Evolutionary conservation across 1,140 invertebrate species (phyloP).

Genomic region (Drosophila bocqueti): DNA sequence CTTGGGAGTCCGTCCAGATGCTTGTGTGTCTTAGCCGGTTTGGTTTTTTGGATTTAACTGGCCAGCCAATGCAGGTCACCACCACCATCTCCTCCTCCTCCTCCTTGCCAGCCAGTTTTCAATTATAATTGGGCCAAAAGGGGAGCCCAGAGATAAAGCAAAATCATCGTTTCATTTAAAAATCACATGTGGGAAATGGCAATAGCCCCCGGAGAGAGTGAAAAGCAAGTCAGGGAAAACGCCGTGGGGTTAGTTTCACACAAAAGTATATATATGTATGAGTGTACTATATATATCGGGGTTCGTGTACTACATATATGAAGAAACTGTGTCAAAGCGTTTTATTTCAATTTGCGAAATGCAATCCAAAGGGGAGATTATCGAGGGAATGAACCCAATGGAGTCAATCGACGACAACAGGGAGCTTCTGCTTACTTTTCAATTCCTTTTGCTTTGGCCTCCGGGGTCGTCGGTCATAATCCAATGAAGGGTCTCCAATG

Average conservation of each 20-base stretch:
- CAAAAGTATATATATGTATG: neutral
- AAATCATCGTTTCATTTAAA: constrained; percentile 67
- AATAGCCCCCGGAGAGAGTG: neutral
- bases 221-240: constrained; percentile 23
- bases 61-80: constrained; percentile 8
- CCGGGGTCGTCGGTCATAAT: neutral
- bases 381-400: constrained; percentile 1
- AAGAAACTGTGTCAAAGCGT: constrained; percentile 56
- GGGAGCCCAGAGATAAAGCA: constrained; percentile 27
- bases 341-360: constrained; percentile 62
- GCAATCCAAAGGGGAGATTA: constrained; percentile 27
- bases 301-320: neutral
- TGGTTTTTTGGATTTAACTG: neutral
- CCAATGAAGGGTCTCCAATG: neutral
- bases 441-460: neutral
- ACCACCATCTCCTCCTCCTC: neutral
- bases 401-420: constrained; percentile 15
- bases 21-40: neutral
- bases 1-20: constrained; percentile 27
- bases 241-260: constrained; percentile 6
- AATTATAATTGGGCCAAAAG: constrained; percentile 22
- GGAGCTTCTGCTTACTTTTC: neutral
- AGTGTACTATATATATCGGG: neutral
- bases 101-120: constrained; percentile 1
- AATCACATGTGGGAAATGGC: constrained; percentile 50